Base-by-base conservation (phyloP, 2,113 vertebrate species). In the Apteryx mantelli region DNA sequence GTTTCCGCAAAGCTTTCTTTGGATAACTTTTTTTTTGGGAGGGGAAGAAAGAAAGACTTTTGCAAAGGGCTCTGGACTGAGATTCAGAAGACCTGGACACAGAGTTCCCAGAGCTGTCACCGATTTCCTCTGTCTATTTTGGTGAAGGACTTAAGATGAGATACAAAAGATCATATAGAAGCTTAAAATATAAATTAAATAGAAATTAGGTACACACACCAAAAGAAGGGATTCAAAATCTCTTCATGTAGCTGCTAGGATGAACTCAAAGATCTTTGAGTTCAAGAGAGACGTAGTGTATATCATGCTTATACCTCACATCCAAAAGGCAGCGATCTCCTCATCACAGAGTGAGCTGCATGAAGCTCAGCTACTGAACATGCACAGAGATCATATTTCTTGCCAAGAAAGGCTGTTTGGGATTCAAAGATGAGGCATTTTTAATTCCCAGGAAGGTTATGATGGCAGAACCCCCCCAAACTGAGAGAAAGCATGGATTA, bases 141-240 rank as follows among this genome's bases (percentile, higher is more conserved):
- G 6, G 7, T 87, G 70, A 5, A 79, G 21, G n/a, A 92, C 66
- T 92, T 90, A 73, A 81, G 44, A 82, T 56, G 14, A 65, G 22
- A n/a, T 36, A 48, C 13, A 63, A 66, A 77, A 76, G 28, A 82
- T 13, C 21, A 73, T 2, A 46, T 8, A 77, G 22, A 9, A 79
- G 3, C 16, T 92, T 88, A 94, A 91, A 94, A 89, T 86, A 68
- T 17, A 82, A 70, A 16, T 89, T 95, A 79, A 89, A 91, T 20
- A 95, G 53, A 88, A 91, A 93, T 88, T 56, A 88, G 28, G 3
- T 48, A 58, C 20, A 65, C 40, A 66, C 9, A 36, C 58, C 17
- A 82, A 94, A 91, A 84, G 8, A 86, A 64, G 11, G 75, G 46
- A 82, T 87, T 13, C n/a, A 68, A 52, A 82, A 76, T 89, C 4